Conservation (phyloP, 2,888 invertebrate species). For the Spicauda simplicius region DNA sequence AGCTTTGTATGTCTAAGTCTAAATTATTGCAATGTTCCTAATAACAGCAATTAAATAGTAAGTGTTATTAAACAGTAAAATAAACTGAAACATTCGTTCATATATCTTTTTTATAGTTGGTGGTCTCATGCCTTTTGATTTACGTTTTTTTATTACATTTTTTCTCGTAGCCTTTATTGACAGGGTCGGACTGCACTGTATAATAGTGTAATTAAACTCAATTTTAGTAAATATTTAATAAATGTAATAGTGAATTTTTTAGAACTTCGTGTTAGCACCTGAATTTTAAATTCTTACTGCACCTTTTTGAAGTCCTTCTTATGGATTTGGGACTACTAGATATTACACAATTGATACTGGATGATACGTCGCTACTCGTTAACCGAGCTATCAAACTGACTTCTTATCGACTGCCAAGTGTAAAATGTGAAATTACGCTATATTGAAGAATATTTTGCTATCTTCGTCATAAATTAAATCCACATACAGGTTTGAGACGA, state of each 20-base stretch:
- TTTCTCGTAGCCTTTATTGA: constrained; percentile 72
- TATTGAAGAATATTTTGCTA: constrained; percentile 60
- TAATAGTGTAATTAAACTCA: constrained; percentile 72
- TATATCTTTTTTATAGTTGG: background rate
- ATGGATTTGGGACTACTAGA: constrained; percentile 57
- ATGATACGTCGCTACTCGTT: constrained; percentile 48
- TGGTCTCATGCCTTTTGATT: constrained; percentile 42
- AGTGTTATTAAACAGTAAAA: background rate
- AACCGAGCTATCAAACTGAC: constrained; percentile 48
- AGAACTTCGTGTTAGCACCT: constrained; percentile 72
- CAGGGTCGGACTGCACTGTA: constrained; percentile 79
- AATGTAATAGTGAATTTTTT: constrained; percentile 73
- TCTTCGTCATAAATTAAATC: constrained; percentile 53
- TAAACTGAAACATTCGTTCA: background rate
- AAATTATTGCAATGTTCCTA: too few relatives aligned
- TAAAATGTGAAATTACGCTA: constrained; percentile 46
- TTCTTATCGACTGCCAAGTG: constrained; percentile 46
- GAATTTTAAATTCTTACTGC: constrained; percentile 69
- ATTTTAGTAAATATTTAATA: constrained; percentile 73
- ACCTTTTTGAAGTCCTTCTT: constrained; percentile 63
- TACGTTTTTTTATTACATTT: constrained; percentile 39
- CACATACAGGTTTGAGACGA: constrained; percentile 67
- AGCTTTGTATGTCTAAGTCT: too few relatives aligned
- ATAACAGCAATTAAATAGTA: too few relatives aligned
- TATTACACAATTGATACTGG: constrained; percentile 47